phyloP scores from a whole-genome alignment of 2,888 invertebrate species.

The Andricus quercusramuli region DNA sequence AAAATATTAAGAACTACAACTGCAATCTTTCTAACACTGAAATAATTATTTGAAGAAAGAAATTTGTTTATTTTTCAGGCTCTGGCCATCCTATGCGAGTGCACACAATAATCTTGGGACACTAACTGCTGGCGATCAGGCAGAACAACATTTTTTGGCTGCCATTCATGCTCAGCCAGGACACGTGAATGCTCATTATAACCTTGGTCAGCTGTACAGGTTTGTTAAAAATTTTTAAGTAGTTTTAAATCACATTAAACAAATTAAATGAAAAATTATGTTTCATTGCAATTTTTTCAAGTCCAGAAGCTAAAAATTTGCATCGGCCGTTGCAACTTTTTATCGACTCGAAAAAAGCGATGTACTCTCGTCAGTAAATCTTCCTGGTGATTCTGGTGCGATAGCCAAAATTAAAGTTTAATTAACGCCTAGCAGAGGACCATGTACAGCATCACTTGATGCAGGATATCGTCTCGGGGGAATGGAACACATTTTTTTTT shows the following conservation, averaged over 20 bases:
- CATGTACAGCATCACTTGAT: background rate
- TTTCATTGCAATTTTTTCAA: background rate
- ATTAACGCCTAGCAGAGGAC: constrained; percentile 61
- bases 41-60: constrained; percentile 6
- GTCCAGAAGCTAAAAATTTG: background rate
- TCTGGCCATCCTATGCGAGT: constrained; percentile 92
- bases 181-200: constrained; percentile 92
- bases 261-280: background rate
- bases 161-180: constrained; percentile 87
- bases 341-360: background rate
- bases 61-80: constrained; percentile 79
- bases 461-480: constrained; percentile 1
- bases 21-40: background rate
- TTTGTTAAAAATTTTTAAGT: constrained; percentile 76
- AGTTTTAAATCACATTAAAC: background rate
- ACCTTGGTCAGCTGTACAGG: constrained; percentile 91
- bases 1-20: background rate
- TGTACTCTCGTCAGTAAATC: background rate
- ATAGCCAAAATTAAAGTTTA: constrained; percentile 68
- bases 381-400: constrained; percentile 57
- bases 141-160: constrained; percentile 88
- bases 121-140: constrained; percentile 85
- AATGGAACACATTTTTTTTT: constrained; percentile 40
- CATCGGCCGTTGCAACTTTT: background rate
- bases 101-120: constrained; percentile 94